These are phyloP conservation scores for Zaprionus ghesquierei DNA, from an alignment of 1,140 invertebrate genomes.

Conservation along the genomic window DNA sequence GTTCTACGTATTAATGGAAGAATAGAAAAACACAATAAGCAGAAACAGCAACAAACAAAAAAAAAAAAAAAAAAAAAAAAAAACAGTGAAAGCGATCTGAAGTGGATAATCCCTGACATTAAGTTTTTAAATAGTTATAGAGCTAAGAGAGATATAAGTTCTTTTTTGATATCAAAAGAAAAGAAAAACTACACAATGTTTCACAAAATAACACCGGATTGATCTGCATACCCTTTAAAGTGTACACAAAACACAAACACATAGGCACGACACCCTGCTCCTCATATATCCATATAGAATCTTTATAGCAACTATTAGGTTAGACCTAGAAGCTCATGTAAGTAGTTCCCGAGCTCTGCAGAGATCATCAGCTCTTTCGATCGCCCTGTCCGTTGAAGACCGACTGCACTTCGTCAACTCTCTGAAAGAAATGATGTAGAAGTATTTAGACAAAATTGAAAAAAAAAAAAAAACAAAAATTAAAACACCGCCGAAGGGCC, in stretches of 20 bases:
- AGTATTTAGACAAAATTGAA: neutral
- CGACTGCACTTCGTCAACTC: neutral
- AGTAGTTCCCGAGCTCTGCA: neutral
- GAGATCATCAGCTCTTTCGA: neutral
- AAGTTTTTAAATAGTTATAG: constrained; percentile 71
- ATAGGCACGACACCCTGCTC: neutral
- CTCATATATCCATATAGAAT: neutral
- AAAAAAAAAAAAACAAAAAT: neutral
- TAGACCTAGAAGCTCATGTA: neutral
- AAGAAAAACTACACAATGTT: constrained; percentile 12
- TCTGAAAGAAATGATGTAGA: neutral
- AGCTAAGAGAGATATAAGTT: constrained; percentile 45
- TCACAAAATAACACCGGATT: neutral
- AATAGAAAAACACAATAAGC: neutral
- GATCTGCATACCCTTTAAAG: constrained; percentile 38
- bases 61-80: neutral
- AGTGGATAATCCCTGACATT: constrained; percentile 44
- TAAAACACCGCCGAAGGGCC: constrained; percentile 27
- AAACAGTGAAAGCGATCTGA: constrained; percentile 6
- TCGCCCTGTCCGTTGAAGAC: constrained; percentile 9
- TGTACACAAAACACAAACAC: neutral
- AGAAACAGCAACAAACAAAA: neutral
- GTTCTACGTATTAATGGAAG: constrained; percentile 24
- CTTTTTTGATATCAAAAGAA: constrained; percentile 53
- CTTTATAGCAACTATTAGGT: neutral